Base-by-base conservation (phyloP, 2,797 vertebrate species). In the Remorina albescens region DNA sequence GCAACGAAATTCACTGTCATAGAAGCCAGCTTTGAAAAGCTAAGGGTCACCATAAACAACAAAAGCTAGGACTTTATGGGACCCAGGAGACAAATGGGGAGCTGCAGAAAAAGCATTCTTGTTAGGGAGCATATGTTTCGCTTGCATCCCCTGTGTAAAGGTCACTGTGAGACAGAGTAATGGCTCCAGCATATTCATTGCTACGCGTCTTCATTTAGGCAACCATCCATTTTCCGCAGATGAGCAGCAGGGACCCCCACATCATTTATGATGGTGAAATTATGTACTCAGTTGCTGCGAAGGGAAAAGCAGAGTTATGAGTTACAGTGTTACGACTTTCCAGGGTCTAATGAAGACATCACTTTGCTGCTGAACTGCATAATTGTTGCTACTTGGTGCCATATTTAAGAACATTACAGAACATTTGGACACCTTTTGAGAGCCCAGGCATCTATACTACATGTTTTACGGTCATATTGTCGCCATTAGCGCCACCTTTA, bases 151-250 rank as follows among this genome's bases (percentile, higher is more conserved):
- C 61, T 23, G 83, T 80, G 88, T 87, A 91, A 93, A 93, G 91
- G 91, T 93, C 91, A 92, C 84, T 60, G 30, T 36, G 83, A 88
- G 88, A 77, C 86, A 88, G 85, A 92, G 70, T 90, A 90, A 92
- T 91, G 74, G 57, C 76, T 85, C 71, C 6, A 50, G 77, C 77
- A 73, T 74, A 87, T 85, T 88, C 86, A 83, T 80, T 28, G 70
- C 78, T 47, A 63, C 10, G 76, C 21, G 67, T 76, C 76, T 83
- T 87, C 81, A 79, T 81, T 67, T 51, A 53, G 55, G 59, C 78
- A 64, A 71, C 81, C 60, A 83, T 89, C 85, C 51, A 79, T 89
- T 88, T 83, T 73, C 67, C 16, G 67, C 68, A 74, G 85, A 88
- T 77, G 81, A 86, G 88, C 75, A 67, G 68, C 54, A 62, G 72